phyloP scores from a whole-genome alignment of 2,797 vertebrate species.

The Zalophus californianus region DNA sequence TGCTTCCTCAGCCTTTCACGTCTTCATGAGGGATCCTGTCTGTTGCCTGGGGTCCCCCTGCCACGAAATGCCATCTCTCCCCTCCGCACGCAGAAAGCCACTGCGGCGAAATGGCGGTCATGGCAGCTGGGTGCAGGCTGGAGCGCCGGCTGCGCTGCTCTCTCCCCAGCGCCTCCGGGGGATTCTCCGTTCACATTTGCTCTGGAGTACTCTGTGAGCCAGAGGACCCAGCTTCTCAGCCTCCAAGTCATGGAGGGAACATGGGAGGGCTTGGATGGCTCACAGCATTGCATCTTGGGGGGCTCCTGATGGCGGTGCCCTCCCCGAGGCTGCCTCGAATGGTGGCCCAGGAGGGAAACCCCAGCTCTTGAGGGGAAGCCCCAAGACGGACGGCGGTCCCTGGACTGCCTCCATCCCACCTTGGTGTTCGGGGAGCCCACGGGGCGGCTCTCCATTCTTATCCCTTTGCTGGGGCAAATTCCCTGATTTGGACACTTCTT shows the following conservation, averaged over 20 bases:
- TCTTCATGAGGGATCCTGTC: slow-evolving; percentile 83
- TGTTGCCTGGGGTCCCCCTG: slow-evolving; percentile 84
- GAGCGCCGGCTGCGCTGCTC: slow-evolving; percentile 74
- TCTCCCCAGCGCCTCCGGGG: slow-evolving; percentile 76
- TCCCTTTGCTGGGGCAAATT: background rate
- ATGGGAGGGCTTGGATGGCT: slow-evolving; percentile 58
- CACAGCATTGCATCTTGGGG: slow-evolving; percentile 25
- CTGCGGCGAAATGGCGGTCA: slow-evolving; percentile 72
- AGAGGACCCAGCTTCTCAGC: slow-evolving; percentile 82
- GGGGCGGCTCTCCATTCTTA: background rate
- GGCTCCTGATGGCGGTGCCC: slow-evolving; percentile 60
- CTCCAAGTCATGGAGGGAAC: slow-evolving; percentile 67
- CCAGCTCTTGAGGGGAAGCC: slow-evolving; percentile 16
- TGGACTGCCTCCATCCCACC: background rate
- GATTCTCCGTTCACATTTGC: slow-evolving; percentile 82
- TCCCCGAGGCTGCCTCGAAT: slow-evolving; percentile 52
- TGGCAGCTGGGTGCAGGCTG: slow-evolving; percentile 86
- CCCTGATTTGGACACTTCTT: background rate
- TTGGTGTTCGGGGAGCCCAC: background rate
- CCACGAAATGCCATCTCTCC: slow-evolving; percentile 84
- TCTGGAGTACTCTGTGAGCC: slow-evolving; percentile 82
- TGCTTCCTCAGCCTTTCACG: slow-evolving; percentile 77
- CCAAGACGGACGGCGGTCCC: background rate
- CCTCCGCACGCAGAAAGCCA: slow-evolving; percentile 78
- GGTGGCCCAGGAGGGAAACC: background rate